Evolutionary conservation across 2,888 invertebrate species (phyloP), one percentile per base, ranked within the genome.

Genomic region (Habroteleia sp.): DNA sequence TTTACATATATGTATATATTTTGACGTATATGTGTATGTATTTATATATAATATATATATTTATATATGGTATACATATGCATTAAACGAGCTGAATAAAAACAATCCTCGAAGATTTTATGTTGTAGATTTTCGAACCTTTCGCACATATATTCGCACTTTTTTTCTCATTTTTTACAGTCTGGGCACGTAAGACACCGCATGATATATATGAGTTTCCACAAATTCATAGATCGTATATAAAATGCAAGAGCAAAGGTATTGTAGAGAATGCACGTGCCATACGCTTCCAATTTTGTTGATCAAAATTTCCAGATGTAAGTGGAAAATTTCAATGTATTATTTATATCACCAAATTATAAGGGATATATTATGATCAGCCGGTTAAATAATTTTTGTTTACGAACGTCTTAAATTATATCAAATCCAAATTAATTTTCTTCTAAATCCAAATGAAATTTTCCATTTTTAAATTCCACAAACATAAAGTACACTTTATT

Each of bases 161-260:
- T 44, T 66, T 74, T 77, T 79, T 72, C 78, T 73, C 52, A 77
- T 48, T 75, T 77, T 73, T 68, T 72, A 52, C 56, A 78, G 75
- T 72, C 80, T 74, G 74, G 60, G 82, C 82, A 83, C 80, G 80
- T 69, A 60, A 73, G 63, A 58, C 58, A 42, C 54, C 66, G 74
- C 65, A 66, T 66, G 65, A 58, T 39, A 60, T 60, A 48, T 60
- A 42, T 56, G 52, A 74, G 50, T 52, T 71, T 60, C 50, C 52
- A 54, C 71, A 62, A 71, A 50, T 60, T 39, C 71, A 71, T 54
- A 60, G 23, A 71, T 62, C 60, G 63, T 60, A 71, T 71, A 39
- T 54, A 39, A 62, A 44, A 60, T 71, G 62, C 52, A 62, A 52
- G 37, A 71, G 46, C 62, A 62, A 62, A 52, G 62, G 71, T 54